Conservation (phyloP, 2,888 invertebrate genomes). For the Bedellia somnulentella region DNA sequence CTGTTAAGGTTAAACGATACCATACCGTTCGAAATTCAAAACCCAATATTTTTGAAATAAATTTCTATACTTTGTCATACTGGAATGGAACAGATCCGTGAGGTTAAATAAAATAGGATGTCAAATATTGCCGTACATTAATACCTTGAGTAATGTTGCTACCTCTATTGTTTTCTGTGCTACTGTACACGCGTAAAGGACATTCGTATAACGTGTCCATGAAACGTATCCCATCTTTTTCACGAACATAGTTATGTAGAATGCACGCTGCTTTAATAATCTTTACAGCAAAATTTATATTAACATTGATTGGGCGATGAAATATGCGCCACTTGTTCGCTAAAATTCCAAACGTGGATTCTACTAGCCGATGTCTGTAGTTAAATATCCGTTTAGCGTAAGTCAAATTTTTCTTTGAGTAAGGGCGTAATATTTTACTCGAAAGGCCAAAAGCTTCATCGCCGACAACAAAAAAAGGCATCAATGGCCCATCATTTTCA, state of each 20-base stretch:
- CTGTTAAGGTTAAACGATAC: no score
- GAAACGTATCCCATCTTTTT: constrained; percentile 4
- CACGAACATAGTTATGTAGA: constrained; percentile 6
- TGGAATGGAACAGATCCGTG: no score
- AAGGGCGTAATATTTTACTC: constrained; percentile 13
- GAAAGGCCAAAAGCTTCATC: no score
- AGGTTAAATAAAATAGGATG: no score
- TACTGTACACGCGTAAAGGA: no score
- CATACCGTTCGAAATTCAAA: no score
- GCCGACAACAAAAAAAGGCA: constrained; percentile 13
- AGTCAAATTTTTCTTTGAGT: constrained; percentile 7
- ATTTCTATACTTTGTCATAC: no score
- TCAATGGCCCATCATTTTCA: constrained; percentile 8
- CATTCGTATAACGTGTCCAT: constrained; percentile 6
- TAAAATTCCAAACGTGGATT: constrained; percentile 10
- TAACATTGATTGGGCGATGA: constrained; percentile 6
- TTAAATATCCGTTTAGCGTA: constrained; percentile 11
- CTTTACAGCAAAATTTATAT: constrained; percentile 4
- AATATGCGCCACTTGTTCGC: no score
- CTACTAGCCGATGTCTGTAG: constrained; percentile 10
- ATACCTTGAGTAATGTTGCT: no score
- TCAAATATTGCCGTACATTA: no score
- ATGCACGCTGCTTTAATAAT: constrained; percentile 6
- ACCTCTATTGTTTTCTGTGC: no score
- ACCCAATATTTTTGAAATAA: no score